phyloP scores from a whole-genome alignment of 2,113 vertebrate species.

The Nothocercus julius region DNA sequence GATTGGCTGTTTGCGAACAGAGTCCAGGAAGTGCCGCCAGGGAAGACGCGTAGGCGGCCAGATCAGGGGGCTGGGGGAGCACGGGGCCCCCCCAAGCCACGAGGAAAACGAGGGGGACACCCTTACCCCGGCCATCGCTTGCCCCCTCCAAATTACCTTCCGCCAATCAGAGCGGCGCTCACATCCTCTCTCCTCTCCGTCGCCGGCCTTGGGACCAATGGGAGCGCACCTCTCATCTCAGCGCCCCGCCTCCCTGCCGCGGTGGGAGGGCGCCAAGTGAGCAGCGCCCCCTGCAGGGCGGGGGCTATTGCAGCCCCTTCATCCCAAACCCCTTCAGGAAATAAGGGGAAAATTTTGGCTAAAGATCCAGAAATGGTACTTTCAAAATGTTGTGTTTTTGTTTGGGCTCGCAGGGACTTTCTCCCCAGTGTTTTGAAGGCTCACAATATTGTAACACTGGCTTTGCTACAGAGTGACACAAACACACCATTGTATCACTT shows the following conservation, averaged over 20 bases:
- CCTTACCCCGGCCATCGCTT: not conserved
- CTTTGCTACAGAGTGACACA: not conserved
- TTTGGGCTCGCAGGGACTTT: not conserved
- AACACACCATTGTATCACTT: not conserved
- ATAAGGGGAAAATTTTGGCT: not conserved
- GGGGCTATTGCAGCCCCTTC: not conserved
- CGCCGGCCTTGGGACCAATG: not conserved
- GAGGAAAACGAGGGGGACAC: not conserved
- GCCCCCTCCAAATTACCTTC: not conserved
- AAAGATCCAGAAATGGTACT: not conserved
- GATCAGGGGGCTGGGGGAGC: not conserved
- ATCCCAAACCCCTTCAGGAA: not conserved
- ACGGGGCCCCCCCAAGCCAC: no score
- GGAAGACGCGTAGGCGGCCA: not conserved
- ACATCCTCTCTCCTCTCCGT: not conserved
- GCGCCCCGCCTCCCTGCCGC: not conserved
- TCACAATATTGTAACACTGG: not conserved
- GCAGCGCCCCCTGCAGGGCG: constrained; percentile 8
- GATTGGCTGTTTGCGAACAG: constrained; percentile 67
- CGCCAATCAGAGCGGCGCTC: constrained; percentile 19
- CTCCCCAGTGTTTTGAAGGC: not conserved
- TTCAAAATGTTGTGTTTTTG: not conserved
- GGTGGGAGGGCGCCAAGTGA: no score
- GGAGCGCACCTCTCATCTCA: not conserved
- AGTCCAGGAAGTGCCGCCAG: not conserved